Evolutionary conservation across 1,140 invertebrate species (phyloP), one percentile per base, ranked within the genome.

Genomic region (Olivierus martensii): DNA sequence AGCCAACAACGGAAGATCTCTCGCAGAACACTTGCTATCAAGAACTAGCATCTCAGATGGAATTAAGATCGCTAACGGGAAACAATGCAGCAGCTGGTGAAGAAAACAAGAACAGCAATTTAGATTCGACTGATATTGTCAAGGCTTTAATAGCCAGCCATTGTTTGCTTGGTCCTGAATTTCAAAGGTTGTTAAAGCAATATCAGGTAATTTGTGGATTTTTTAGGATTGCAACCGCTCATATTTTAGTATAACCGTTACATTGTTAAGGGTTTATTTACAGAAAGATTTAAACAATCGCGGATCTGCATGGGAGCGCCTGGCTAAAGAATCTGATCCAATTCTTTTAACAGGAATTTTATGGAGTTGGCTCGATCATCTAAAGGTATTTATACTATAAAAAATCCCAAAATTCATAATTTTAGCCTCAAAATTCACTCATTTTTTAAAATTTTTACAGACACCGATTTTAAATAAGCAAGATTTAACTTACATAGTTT

Each of bases 401-500:
- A n/a, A n/a, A n/a, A n/a, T n/a, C n/a, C n/a, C n/a, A n/a, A n/a
- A 39, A 17, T 39, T 17, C 38, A 12, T 17, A 12, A 12, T 44
- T 10, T 12, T 21, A 44, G 10, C 18, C 7, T 9, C 9, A 45
- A 18, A 9, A 18, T 22, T 22, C 44, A 45, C 17, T 10, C 12
- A 22, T n/a, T 7, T 12, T 18, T 22, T 45, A 22, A 18, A 22
- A 18, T 36, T 51, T 56, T 59, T 53, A 67, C 76, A 42, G 76
- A 74, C 36, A 37, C 82, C 84, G 0, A 67, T 85, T 35, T 61
- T 87, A 9, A 75, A 75, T 44, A 69, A 74, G 15, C 76, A 83
- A 44, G 77, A 81, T 61, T 67, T 87, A 11, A 79, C 79, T 38
- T 73, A 77, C 34, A 78, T 87, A 42, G 78, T 85, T 0, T 52